Evolutionary conservation across 1,140 invertebrate genomes (phyloP).

Genomic region (Nylanderia fulva): DNA sequence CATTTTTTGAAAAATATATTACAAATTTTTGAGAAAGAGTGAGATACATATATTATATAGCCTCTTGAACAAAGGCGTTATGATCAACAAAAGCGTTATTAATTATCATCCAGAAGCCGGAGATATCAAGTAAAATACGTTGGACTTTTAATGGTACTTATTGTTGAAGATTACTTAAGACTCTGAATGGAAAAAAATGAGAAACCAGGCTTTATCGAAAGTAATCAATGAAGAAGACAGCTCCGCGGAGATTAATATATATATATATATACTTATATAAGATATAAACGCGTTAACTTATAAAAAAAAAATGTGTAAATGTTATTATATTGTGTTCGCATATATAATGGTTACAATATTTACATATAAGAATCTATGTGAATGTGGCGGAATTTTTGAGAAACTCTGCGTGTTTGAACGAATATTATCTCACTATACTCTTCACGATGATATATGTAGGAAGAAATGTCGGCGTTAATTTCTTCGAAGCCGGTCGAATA

Average conservation of each 20-base stretch:
- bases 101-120: background rate
- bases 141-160: background rate
- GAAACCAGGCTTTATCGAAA: slow-evolving; percentile 19
- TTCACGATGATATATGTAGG: slow-evolving; percentile 8
- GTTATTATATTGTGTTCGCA: slow-evolving; percentile 54
- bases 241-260: slow-evolving; percentile 26
- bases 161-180: slow-evolving; percentile 25
- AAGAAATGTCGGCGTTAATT: background rate
- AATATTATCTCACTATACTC: slow-evolving; percentile 30
- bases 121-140: background rate
- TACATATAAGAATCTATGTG: slow-evolving; percentile 45
- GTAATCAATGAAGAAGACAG: slow-evolving; percentile 24
- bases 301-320: slow-evolving; percentile 60
- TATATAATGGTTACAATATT: slow-evolving; percentile 49
- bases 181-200: background rate
- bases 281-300: slow-evolving; percentile 51
- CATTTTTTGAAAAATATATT: slow-evolving; percentile 28
- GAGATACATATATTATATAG: slow-evolving; percentile 12
- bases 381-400: slow-evolving; percentile 35
- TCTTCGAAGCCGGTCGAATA: background rate
- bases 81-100: no score
- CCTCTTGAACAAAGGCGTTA: background rate
- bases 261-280: slow-evolving; percentile 35
- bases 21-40: slow-evolving; percentile 2
- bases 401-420: slow-evolving; percentile 51